A percentile compares a stretch with the other conserved stretches of the same genome.
phyloP scores from a whole-genome alignment of 1,140 invertebrate species.

The Ips nitidus region DNA sequence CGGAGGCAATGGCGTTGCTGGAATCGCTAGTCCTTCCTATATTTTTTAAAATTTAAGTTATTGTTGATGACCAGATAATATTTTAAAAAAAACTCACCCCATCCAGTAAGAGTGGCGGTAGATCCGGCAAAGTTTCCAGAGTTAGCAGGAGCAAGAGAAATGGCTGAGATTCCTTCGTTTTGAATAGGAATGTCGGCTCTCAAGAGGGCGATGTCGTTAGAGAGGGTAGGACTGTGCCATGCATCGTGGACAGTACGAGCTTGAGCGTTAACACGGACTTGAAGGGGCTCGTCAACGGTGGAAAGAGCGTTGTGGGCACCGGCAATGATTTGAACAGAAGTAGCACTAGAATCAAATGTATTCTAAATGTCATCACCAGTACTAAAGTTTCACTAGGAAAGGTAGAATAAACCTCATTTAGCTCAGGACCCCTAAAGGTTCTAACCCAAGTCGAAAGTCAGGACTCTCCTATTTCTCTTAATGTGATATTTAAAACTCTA shows the following conservation, averaged over 20 bases:
- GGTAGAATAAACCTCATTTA: neutral
- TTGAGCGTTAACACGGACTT: neutral
- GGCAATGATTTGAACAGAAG: constrained; percentile 10
- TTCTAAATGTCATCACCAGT: too few species aligned
- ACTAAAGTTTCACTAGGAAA: neutral
- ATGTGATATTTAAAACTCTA: too few species aligned
- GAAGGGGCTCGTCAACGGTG: constrained; percentile 14
- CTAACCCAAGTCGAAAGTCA: too few species aligned
- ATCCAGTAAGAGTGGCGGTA: constrained; percentile 21
- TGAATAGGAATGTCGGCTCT: constrained; percentile 8
- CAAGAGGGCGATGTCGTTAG: constrained; percentile 22
- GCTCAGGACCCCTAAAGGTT: neutral
- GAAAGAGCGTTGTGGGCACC: constrained; percentile 20
- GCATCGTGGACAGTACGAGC: constrained; percentile 2
- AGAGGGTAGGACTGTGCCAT: neutral
- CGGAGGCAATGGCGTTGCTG: constrained; percentile 5
- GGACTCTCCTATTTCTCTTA: too few species aligned
- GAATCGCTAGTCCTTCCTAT: constrained; percentile 14
- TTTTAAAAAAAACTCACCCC: constrained; percentile 17
- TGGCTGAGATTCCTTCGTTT: neutral
- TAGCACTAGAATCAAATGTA: constrained; percentile 1
- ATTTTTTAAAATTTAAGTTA: neutral
- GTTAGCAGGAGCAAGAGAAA: constrained; percentile 20
- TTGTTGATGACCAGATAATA: neutral
- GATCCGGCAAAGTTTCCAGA: constrained; percentile 23